These are phyloP conservation scores for Bimastos eiseni DNA, from an alignment of 2,888 invertebrate genomes.

Conservation along the genomic window DNA sequence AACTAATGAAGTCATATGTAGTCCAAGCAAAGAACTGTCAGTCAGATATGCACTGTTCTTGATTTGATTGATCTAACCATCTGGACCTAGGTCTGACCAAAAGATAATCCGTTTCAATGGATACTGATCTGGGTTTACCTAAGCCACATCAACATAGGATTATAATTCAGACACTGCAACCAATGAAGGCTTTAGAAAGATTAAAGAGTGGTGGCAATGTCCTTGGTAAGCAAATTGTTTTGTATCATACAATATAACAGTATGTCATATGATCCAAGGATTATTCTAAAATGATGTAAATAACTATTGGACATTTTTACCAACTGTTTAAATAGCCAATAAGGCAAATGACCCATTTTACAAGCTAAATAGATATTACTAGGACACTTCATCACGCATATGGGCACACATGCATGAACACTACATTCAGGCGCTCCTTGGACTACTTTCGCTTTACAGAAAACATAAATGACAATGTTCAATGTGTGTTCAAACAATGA, in stretches of 20 bases:
- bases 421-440: neutral
- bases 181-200: neutral
- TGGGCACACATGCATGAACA: neutral
- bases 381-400: neutral
- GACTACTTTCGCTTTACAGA: neutral
- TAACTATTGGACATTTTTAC: neutral
- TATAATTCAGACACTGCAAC: neutral
- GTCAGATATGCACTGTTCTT: neutral
- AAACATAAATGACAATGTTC: neutral
- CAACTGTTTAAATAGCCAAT: neutral
- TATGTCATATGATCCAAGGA: too few species aligned
- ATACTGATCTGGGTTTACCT: neutral
- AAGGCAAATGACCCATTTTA: neutral
- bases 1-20: neutral
- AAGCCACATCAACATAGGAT: neutral
- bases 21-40: neutral
- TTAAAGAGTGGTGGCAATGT: neutral
- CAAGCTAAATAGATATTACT: neutral
- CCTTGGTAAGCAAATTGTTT: neutral
- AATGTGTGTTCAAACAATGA: neutral
- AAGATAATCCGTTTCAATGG: neutral
- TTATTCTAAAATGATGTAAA: too few species aligned
- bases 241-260: neutral
- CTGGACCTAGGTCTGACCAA: neutral
- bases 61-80: neutral